Percentiles rank a stretch among this genome's conserved stretches.
phyloP scores from a whole-genome alignment of 2,113 vertebrate genomes.

The Octodon degus region DNA sequence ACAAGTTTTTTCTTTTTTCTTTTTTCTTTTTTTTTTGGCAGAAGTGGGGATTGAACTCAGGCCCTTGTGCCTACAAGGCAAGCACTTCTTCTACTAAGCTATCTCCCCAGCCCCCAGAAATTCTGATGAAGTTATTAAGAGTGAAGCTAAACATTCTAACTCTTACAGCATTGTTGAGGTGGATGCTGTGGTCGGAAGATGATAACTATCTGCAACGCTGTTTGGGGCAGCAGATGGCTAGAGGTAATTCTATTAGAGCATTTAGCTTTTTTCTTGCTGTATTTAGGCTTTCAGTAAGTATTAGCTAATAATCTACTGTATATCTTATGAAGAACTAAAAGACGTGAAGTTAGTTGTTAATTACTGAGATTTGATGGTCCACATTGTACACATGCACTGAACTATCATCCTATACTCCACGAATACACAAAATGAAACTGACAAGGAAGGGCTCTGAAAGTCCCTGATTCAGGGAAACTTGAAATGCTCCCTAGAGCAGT shows the following conservation, averaged over 20 bases:
- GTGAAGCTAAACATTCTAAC: background rate
- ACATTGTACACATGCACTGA: background rate
- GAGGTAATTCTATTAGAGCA: background rate
- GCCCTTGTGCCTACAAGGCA: too few relatives aligned
- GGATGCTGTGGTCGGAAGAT: background rate
- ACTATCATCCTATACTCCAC: background rate
- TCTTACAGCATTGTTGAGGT: background rate
- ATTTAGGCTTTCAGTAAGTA: background rate
- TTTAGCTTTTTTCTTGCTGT: background rate
- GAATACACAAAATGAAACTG: background rate
- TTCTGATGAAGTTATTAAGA: background rate
- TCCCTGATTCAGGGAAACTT: background rate
- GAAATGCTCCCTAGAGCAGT: background rate
- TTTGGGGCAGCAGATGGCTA: background rate
- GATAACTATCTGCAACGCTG: background rate
- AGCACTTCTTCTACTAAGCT: too few relatives aligned
- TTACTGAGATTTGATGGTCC: background rate
- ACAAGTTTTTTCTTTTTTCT: too few relatives aligned
- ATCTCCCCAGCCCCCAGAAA: background rate
- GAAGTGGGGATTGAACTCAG: too few relatives aligned
- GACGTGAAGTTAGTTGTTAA: background rate
- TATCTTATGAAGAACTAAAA: background rate
- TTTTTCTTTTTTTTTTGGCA: too few relatives aligned
- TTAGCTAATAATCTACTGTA: background rate
- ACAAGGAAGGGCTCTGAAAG: too few relatives aligned